Conservation (phyloP, 1,140 invertebrate genomes). For the Brachionus angularis region DNA sequence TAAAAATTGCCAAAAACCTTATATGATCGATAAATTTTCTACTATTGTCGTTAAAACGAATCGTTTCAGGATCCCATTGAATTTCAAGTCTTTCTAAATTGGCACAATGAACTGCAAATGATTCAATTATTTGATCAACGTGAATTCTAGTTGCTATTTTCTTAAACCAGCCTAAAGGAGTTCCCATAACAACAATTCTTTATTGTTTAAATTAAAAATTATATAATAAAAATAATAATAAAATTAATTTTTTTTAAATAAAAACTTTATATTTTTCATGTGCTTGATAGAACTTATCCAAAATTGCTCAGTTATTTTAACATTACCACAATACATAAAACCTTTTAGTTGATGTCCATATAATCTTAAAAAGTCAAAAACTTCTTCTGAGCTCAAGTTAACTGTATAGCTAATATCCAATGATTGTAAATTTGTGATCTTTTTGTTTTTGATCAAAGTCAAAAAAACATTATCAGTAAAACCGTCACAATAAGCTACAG, state of each 20-base stretch:
- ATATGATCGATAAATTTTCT: conserved; percentile 69
- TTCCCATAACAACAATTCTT: conserved; percentile 94
- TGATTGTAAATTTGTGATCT: conserved; percentile 75
- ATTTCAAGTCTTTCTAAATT: conserved; percentile 85
- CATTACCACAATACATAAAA: conserved; percentile 84
- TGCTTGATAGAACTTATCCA: conserved; percentile 86
- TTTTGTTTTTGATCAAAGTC: conserved; percentile 80
- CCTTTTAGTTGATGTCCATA: conserved; percentile 82
- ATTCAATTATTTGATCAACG: conserved; percentile 95
- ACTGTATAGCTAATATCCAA: conserved; percentile 90
- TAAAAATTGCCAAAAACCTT: conserved; percentile 49
- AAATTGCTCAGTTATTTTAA: conserved; percentile 92
- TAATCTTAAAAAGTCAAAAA: conserved; percentile 82
- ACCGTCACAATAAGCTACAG: conserved; percentile 90
- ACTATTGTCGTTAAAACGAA: conserved; percentile 96
- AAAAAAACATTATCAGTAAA: conserved; percentile 87
- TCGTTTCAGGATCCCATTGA: conserved; percentile 94
- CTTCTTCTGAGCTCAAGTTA: conserved; percentile 83
- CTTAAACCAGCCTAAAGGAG: conserved; percentile 85
- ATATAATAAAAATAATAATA: background rate
- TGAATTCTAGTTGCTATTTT: conserved; percentile 72
- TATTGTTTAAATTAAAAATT: background rate
- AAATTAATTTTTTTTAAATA: background rate
- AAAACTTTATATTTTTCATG: conserved; percentile 79
- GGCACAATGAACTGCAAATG: conserved; percentile 85